These are phyloP conservation scores for Itoplectis maculator DNA, from an alignment of 2,888 invertebrate genomes.

Conservation along the genomic window DNA sequence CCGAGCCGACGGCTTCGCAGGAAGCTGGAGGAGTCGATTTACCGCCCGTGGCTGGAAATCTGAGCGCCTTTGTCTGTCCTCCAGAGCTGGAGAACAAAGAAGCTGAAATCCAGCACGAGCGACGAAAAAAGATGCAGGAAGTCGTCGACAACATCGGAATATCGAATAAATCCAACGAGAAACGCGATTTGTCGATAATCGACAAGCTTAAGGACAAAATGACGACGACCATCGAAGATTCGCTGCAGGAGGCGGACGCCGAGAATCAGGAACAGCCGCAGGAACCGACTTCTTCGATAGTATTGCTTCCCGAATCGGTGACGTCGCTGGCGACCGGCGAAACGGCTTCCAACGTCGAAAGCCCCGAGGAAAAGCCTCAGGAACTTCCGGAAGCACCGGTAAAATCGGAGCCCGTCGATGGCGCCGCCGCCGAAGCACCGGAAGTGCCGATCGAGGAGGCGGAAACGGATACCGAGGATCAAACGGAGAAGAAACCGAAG, in stretches of 20 bases:
- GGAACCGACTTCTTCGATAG: slow-evolving; percentile 6
- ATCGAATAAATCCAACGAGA: slow-evolving; percentile 76
- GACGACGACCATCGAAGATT: slow-evolving; percentile 71
- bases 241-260: slow-evolving; percentile 7
- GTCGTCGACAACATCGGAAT: slow-evolving; percentile 81
- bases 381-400: slow-evolving; percentile 43
- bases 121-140: slow-evolving; percentile 85
- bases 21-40: slow-evolving; percentile 39
- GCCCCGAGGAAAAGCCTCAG: slow-evolving; percentile 15
- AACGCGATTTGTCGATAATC: slow-evolving; percentile 78
- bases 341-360: neutral
- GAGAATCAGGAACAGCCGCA: neutral
- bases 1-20: slow-evolving; percentile 24
- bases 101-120: slow-evolving; percentile 84
- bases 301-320: slow-evolving; percentile 48
- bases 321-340: slow-evolving; percentile 46
- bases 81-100: slow-evolving; percentile 84
- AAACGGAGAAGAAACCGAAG: slow-evolving; percentile 70
- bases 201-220: slow-evolving; percentile 82
- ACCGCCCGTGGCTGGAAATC: slow-evolving; percentile 71
- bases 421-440: neutral
- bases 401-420: slow-evolving; percentile 44
- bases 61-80: slow-evolving; percentile 82
- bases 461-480: slow-evolving; percentile 63
- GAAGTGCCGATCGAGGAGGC: slow-evolving; percentile 30